Percentiles rank a stretch among this genome's conserved stretches.
Conservation (phyloP, 2,888 invertebrate species). For the Nephrocerus scutellatus region DNA sequence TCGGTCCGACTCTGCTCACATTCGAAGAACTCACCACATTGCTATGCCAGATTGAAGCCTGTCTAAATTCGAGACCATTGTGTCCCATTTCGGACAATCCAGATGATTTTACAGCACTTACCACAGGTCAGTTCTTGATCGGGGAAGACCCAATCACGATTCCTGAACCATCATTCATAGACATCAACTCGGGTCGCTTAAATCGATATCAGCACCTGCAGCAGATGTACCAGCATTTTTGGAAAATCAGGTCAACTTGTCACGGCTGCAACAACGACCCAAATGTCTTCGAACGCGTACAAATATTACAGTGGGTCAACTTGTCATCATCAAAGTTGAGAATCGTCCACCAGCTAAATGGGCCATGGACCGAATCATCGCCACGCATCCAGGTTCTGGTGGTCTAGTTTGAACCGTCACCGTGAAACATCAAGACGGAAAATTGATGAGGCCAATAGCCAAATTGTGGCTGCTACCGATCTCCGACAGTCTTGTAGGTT, state of each 20-base stretch:
- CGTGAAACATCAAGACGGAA: too few relatives aligned
- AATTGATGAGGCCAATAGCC: too few relatives aligned
- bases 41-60: slow-evolving; percentile 11
- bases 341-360: slow-evolving; percentile 12
- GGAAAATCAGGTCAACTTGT: slow-evolving; percentile 16
- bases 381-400: slow-evolving; percentile 15
- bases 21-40: slow-evolving; percentile 16
- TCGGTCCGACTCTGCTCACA: slow-evolving; percentile 6
- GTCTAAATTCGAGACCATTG: slow-evolving; percentile 15
- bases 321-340: slow-evolving; percentile 14
- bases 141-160: slow-evolving; percentile 12
- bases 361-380: slow-evolving; percentile 8
- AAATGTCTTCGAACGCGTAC: slow-evolving; percentile 13
- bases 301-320: slow-evolving; percentile 11
- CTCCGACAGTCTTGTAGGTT: too few relatives aligned
- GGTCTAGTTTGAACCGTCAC: slow-evolving; percentile 13
- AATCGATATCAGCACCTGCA: slow-evolving; percentile 17
- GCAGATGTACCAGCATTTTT: slow-evolving; percentile 16
- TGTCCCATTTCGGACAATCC: slow-evolving; percentile 14
- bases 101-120: slow-evolving; percentile 10
- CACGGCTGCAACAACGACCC: slow-evolving; percentile 12
- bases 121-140: slow-evolving; percentile 14
- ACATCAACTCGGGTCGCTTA: too few relatives aligned
- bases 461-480: too few relatives aligned
- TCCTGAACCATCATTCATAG: slow-evolving; percentile 11